Conservation (phyloP, 2,888 invertebrate species). For the Archips crataeganus region DNA sequence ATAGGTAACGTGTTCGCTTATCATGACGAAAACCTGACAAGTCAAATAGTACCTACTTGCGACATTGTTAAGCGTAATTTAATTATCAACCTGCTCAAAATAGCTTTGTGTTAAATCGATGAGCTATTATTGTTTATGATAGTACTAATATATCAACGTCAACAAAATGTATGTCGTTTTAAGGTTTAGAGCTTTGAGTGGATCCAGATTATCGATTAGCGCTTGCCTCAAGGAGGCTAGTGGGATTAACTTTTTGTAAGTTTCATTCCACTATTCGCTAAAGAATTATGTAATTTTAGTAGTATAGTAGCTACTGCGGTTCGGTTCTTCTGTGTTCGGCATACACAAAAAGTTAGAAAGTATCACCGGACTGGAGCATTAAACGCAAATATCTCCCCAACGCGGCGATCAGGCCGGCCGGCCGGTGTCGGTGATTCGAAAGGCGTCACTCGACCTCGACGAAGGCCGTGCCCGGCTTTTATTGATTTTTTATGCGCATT, state of each 20-base stretch:
- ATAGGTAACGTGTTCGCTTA: constrained; percentile 38
- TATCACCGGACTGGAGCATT: constrained; percentile 24
- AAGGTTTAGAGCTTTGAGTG: background rate
- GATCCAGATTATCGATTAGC: constrained; percentile 12
- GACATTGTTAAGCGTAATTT: constrained; percentile 17
- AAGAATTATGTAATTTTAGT: constrained; percentile 6
- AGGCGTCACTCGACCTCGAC: constrained; percentile 73
- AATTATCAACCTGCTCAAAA: constrained; percentile 18
- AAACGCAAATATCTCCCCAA: constrained; percentile 46
- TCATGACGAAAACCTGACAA: constrained; percentile 36
- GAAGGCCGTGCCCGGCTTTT: constrained; percentile 81
- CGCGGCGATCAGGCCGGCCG: constrained; percentile 50
- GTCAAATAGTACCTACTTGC: background rate
- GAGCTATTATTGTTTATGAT: background rate
- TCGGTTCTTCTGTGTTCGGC: background rate
- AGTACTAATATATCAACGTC: background rate
- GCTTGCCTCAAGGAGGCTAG: background rate
- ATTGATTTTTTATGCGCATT: constrained; percentile 85
- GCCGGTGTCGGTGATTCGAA: constrained; percentile 51
- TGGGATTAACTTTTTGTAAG: background rate
- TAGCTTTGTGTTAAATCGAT: background rate
- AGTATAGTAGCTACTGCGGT: background rate
- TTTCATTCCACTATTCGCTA: background rate
- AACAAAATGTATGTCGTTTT: background rate
- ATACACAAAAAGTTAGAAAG: constrained; percentile 17